Conservation (phyloP, 23 tunicate species). For the Trididemnum clinides region DNA sequence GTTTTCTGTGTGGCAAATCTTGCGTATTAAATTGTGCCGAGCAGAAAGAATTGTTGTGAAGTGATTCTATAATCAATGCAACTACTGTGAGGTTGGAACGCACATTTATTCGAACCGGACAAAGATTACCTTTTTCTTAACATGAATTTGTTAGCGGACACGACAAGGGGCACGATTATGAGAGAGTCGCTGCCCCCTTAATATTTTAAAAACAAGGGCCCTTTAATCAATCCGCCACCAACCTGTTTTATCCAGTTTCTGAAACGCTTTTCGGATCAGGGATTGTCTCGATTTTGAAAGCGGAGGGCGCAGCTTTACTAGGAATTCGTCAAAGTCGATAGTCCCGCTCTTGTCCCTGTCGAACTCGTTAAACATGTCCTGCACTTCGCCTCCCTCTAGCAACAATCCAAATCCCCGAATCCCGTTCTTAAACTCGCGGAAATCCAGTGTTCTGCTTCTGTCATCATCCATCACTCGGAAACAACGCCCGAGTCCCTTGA, state of each 20-base stretch:
- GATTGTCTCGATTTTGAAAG: conserved; percentile 59
- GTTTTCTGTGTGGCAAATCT: too few relatives aligned
- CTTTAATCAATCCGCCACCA: not conserved
- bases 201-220: too few relatives aligned
- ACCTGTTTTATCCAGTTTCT: conserved; percentile 79
- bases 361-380: conserved; percentile 53
- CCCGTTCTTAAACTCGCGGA: conserved; percentile 75
- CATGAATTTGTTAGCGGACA: too few relatives aligned
- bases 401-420: conserved; percentile 61
- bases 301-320: conserved; percentile 82
- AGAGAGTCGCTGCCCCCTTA: too few relatives aligned
- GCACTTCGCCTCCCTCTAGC: conserved; percentile 49
- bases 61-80: too few relatives aligned
- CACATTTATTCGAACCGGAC: too few relatives aligned
- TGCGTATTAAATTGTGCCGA: too few relatives aligned
- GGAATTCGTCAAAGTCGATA: conserved; percentile 85
- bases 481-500: conserved; percentile 76
- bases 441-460: conserved; percentile 54
- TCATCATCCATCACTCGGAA: conserved; percentile 84
- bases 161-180: too few relatives aligned
- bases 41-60: too few relatives aligned
- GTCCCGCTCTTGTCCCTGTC: conserved; percentile 80
- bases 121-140: too few relatives aligned
- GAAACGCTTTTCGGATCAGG: conserved; percentile 66
- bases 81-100: too few relatives aligned